phyloP scores from a whole-genome alignment of 2,113 vertebrate species.

The Smithornis capensis region DNA sequence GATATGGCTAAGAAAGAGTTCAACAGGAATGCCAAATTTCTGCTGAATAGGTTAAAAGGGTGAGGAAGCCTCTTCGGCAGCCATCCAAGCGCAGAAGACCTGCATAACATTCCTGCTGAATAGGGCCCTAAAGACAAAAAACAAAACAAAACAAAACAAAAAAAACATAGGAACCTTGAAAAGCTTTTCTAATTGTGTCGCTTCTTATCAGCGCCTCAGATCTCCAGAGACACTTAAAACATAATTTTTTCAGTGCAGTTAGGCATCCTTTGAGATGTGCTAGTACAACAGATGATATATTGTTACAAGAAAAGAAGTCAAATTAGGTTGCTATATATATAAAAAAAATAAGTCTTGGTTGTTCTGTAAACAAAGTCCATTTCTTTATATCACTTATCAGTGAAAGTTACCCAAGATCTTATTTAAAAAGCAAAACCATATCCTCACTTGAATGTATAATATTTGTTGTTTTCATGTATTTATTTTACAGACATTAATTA shows the following conservation, averaged over 20 bases:
- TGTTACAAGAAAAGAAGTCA: conserved; percentile 21
- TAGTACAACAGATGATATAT: background rate
- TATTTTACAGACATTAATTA: background rate
- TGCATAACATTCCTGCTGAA: conserved; percentile 73
- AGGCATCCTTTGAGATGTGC: conserved; percentile 48
- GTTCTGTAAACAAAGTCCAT: background rate
- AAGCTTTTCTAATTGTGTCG: conserved; percentile 44
- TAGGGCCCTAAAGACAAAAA: conserved; percentile 74
- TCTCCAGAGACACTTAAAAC: conserved; percentile 38
- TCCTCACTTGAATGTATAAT: background rate
- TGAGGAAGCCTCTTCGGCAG: conserved; percentile 77
- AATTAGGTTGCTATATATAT: background rate
- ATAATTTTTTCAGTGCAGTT: conserved; percentile 32
- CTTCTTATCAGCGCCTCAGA: conserved; percentile 38
- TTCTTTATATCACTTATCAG: background rate
- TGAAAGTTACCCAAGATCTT: background rate
- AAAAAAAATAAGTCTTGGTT: background rate
- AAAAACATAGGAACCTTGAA: conserved; percentile 72
- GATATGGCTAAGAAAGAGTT: conserved; percentile 74
- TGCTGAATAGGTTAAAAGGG: conserved; percentile 76
- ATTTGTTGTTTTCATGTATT: background rate
- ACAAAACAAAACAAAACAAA: conserved; percentile 74
- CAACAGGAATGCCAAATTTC: conserved; percentile 76
- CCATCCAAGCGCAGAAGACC: conserved; percentile 74
- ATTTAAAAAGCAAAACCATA: conserved; percentile 11